Evolutionary conservation across 2,797 vertebrate species (phyloP), one percentile per base, ranked within the genome.

Genomic region (Hoplostethus atlanticus): DNA sequence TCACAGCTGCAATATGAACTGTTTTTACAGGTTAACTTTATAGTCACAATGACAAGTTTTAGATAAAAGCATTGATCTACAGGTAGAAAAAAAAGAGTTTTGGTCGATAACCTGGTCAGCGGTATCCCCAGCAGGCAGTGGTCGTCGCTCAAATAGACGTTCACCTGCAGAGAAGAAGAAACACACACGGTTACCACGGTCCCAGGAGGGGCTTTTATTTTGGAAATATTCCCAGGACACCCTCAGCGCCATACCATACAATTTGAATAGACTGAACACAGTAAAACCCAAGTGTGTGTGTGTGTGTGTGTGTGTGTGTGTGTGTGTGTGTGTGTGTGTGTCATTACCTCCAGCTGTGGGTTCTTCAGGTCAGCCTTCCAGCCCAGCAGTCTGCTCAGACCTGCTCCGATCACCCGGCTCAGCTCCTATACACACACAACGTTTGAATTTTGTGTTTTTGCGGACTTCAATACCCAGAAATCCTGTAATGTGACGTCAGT

Each of bases 61-160:
- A 38, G 36, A 38, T 6, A 38, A 6, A 8, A 38, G 9, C 40
- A 42, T 3, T 12, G 10, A 42, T 42, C 40, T 10, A 11, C 10
- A 42, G 10, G 40, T 42, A 42, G 10, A n/a, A 36, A 6, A 36
- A 6, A 46, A 40, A 36, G 7, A 3, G 21, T 71, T 38, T 58
- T 0, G 61, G 17, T 46, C 15, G 71, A 3, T 71, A 56, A 98
- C 97, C 96, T 98, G 92, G 96, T 93, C n/a, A 98, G 71, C 54
- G 96, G 96, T 73, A 98, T 95, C 58, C 97, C 98, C 52, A 96
- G 74, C 5, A 98, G 92, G 58, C 91, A 95, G 77, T 96, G 92
- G 73, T 95, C 83, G 42, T 98, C 95, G 86, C 92, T 98, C 79
- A 98, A 90, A 89, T 95, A 91, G 30, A 98, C 80, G 80, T 95